Conservation (phyloP, 2,888 invertebrate species). For the Eupeodes luniger region DNA sequence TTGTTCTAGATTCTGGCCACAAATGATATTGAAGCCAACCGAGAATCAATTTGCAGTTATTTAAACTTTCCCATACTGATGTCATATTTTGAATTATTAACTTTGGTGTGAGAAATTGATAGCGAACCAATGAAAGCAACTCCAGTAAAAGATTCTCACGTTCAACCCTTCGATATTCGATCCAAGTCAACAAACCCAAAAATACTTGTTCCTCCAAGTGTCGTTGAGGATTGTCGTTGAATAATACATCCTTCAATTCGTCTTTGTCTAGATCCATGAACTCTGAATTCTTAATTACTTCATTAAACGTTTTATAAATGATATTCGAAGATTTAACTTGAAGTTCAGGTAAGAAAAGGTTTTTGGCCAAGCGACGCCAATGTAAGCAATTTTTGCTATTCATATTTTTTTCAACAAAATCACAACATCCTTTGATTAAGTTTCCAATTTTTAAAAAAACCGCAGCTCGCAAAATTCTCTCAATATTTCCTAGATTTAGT, state of each 20-base stretch:
- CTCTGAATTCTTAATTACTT: not conserved
- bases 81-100: not conserved
- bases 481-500: not conserved
- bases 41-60: not conserved
- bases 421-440: not conserved
- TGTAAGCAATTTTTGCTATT: not conserved
- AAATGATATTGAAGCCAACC: conserved; percentile 13
- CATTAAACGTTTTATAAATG: not conserved
- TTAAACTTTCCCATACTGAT: not conserved
- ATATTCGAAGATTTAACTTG: not conserved
- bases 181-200: not conserved
- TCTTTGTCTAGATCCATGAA: not conserved
- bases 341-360: not conserved
- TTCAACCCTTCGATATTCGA: not conserved
- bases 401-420: not conserved
- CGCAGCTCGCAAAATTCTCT: not conserved
- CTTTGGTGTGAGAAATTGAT: not conserved
- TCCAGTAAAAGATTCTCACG: not conserved
- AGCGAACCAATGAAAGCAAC: not conserved
- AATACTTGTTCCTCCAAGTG: not conserved
- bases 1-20: not conserved
- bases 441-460: not conserved
- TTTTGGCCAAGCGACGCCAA: not conserved
- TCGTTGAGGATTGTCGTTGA: not conserved
- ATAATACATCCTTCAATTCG: not conserved